Percentiles rank a stretch among this genome's conserved stretches.
phyloP scores from a whole-genome alignment of 2,797 vertebrate species.

The Siniperca obscura region DNA sequence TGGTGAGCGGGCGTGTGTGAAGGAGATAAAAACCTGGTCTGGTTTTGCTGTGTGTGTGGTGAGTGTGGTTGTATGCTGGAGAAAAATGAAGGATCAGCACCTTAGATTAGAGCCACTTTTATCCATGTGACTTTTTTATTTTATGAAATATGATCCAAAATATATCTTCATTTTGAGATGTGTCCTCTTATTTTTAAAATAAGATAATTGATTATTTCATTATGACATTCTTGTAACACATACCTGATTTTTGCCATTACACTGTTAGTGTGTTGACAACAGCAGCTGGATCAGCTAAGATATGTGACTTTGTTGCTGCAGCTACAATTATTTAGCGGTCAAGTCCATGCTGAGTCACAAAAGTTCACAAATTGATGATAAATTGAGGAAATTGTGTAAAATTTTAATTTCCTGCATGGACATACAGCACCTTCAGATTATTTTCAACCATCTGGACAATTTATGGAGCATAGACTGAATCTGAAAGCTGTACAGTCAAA shows the following conservation, averaged over 20 bases:
- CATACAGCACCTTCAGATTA: too few species aligned
- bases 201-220: not conserved
- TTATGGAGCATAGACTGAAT: not conserved
- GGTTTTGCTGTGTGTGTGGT: slow-evolving; percentile 16
- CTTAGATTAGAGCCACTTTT: not conserved
- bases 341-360: too few species aligned
- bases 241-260: not conserved
- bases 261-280: not conserved
- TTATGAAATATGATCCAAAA: not conserved
- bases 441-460: not conserved
- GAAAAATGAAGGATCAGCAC: not conserved
- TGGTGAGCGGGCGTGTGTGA: slow-evolving; percentile 35
- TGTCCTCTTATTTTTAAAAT: not conserved
- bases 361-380: too few species aligned
- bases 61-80: slow-evolving; percentile 5
- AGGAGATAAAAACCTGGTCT: slow-evolving; percentile 26
- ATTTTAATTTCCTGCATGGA: too few species aligned
- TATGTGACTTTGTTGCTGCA: not conserved
- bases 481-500: not conserved
- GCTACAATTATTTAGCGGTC: not conserved
- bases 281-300: not conserved
- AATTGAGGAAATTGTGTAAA: too few species aligned
- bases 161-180: not conserved
- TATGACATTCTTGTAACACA: not conserved
- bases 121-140: not conserved